Conservation (phyloP, 2,888 invertebrate species). For the Liposcelis brunnea region DNA sequence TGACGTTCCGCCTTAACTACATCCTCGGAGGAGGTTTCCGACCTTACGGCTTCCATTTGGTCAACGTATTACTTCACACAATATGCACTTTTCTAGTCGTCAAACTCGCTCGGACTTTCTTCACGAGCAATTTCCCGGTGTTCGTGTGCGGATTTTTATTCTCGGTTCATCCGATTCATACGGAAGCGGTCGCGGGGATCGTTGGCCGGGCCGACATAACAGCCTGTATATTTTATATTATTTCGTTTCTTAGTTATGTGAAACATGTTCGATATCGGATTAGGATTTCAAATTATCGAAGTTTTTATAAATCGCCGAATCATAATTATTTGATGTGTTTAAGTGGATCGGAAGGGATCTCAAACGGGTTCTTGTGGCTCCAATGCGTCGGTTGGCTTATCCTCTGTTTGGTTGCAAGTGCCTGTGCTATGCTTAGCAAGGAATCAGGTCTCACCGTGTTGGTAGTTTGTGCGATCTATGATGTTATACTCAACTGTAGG, state of each 20-base stretch:
- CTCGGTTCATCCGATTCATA: conserved; percentile 90
- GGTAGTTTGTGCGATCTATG: conserved; percentile 77
- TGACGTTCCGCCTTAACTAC: conserved; percentile 69
- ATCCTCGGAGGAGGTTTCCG: conserved; percentile 57
- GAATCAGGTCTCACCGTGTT: conserved; percentile 90
- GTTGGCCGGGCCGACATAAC: conserved; percentile 91
- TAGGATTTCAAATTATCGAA: conserved; percentile 18
- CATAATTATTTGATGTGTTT: too few species aligned
- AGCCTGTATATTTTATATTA: conserved; percentile 76
- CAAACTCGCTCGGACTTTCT: conserved; percentile 44
- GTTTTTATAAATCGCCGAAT: too few species aligned
- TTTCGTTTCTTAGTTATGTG: conserved; percentile 72
- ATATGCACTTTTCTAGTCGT: conserved; percentile 70
- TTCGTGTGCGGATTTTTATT: conserved; percentile 67
- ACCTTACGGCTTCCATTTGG: conserved; percentile 70
- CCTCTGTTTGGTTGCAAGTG: conserved; percentile 38
- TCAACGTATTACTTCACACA: conserved; percentile 73
- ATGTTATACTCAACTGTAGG: conserved; percentile 36
- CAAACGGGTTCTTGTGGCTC: conserved; percentile 9
- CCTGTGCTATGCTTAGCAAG: conserved; percentile 79
- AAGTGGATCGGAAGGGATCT: background rate
- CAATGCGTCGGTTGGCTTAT: conserved; percentile 23
- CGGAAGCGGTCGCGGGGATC: conserved; percentile 89
- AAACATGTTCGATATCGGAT: conserved; percentile 43
- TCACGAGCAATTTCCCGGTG: conserved; percentile 17